Base-by-base conservation (phyloP, 2,888 invertebrate genomes). In the Stenolophus ochropezus region DNA sequence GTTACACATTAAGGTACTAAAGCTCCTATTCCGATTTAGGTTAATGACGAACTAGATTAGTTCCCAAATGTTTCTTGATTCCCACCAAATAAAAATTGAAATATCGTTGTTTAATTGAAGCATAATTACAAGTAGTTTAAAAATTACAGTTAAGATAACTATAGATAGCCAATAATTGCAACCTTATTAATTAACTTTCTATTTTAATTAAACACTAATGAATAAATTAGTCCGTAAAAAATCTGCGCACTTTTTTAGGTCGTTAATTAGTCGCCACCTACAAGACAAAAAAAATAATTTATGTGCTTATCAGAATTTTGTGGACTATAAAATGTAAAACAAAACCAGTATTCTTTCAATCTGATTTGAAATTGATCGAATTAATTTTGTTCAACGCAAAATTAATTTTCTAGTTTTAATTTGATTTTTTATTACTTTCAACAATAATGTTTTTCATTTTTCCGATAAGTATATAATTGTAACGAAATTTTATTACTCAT, bases 121-220 rank as follows among this genome's bases (percentile, higher is more conserved):
- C 33, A 42, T 42, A 42, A 42, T 42, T 42, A 42, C 33, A 42
- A 3, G 33, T 42, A 42, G 33, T 42, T 42, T 6, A 42, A 42
- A 42, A 42, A 42, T 42, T 42, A 61, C 61, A 61, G 23, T 20
- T 25, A 61, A 6, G 61, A 61, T 61, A 61, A 61, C 21, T 21
- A 61, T 56, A 56, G 56, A 25, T 61, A 25, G n/a, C 61, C 61
- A 25, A 61, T 25, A 61, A 61, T 61, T 61, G 21, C 6, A 3
- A 25, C 25, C 23, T 61, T 61, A 61, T 25, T 61, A 61, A 61
- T 61, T 61, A 61, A 61, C 61, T 61, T 61, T 61, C 61, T 14
- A 23, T 61, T 61, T 25, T 61, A 61, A 61, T 11, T 14, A 61
- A 61, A 61, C 23, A 25, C 25, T 69, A 69, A 33, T 69, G 65